These are phyloP conservation scores for Dendrocincla fuliginosa DNA, from an alignment of 2,797 vertebrate species.

Conservation along the genomic window DNA sequence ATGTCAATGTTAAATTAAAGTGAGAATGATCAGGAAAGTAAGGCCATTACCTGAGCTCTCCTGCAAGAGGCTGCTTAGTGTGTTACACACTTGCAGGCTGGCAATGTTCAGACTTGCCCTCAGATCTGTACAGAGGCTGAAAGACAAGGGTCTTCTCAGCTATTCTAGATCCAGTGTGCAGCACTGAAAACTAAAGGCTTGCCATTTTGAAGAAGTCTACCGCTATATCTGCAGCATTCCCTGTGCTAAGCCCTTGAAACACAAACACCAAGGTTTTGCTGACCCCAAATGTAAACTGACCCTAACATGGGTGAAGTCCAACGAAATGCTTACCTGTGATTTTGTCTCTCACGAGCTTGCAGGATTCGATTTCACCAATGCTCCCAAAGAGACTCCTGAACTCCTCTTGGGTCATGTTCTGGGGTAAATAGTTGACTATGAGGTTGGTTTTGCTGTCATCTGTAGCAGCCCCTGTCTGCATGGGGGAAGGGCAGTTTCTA, in stretches of 20 bases:
- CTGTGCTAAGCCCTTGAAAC: not conserved
- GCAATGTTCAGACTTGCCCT: rapidly evolving
- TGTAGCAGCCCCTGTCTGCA: constrained; percentile 94
- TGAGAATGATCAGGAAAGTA: not conserved
- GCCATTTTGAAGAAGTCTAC: no score
- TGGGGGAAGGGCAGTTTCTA: constrained; percentile 98
- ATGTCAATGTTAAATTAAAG: rapidly evolving
- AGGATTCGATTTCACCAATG: constrained; percentile 99
- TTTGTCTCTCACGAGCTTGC: constrained; percentile 99
- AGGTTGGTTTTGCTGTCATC: constrained; percentile 99
- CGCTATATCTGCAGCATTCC: rapidly evolving
- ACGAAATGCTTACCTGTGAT: constrained; percentile 88
- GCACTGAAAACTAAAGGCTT: not conserved
- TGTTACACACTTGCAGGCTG: rapidly evolving
- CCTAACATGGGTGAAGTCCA: not conserved
- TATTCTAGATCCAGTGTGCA: not conserved
- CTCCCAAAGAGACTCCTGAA: constrained; percentile 99
- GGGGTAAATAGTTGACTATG: constrained; percentile 99
- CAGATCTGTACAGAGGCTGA: rapidly evolving
- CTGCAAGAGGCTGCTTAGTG: not conserved
- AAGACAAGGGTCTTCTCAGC: not conserved
- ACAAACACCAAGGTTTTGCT: not conserved
- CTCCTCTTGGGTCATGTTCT: constrained; percentile 99
- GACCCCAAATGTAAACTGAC: not conserved
- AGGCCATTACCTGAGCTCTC: not conserved